Evolutionary conservation across 2,797 vertebrate species (phyloP), one percentile per base, ranked within the genome.

Genomic region (Phrynocephalus guinanensis): DNA sequence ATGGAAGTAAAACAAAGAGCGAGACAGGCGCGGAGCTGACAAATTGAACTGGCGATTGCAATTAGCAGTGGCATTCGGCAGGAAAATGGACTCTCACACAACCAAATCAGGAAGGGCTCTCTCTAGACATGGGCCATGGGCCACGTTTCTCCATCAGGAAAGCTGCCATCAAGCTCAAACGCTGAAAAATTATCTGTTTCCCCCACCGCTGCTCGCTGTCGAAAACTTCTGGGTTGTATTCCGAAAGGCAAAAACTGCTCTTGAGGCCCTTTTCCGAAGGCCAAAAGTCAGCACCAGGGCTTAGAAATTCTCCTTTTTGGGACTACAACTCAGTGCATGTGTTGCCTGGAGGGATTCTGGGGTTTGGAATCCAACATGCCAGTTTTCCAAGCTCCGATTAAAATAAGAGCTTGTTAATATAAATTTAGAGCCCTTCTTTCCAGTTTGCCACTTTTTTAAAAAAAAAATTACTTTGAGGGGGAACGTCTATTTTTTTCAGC

Each of bases 41-140:
- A 94, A 83, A 93, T 90, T 91, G 88, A 89, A 93, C 85, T 80
- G 38, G 67, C 88, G 88, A 89, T 90, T 92, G 93, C 95, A 95
- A 95, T 94, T 93, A 95, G 93, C 91, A 33, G 71, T 84, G 85
- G 81, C 93, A 93, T 92, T 93, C 89, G 86, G 86, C 88, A 88
- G 87, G 86, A 92, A 93, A 94, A 92, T 86, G 88, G 93, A 95
- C 93, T 90, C 84, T 92, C 91, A 71, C 87, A 89, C 83, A 81
- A 63, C n/a, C 38, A 88, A 93, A 76, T 93, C 86, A 50, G 79
- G 79, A 76, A 87, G 50, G 20, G 83, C 44, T 83, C 92, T 91
- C 87, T 85, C 89, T 93, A 89, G 91, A 91, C 88, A 68, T 56
- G 83, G 91, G 86, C 70, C 89, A 66, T 77, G 85, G 82, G 90